Percentiles rank a stretch among this genome's conserved stretches.
Evolutionary conservation across 2,888 invertebrate genomes (phyloP).

Genomic region (Nezara viridula): DNA sequence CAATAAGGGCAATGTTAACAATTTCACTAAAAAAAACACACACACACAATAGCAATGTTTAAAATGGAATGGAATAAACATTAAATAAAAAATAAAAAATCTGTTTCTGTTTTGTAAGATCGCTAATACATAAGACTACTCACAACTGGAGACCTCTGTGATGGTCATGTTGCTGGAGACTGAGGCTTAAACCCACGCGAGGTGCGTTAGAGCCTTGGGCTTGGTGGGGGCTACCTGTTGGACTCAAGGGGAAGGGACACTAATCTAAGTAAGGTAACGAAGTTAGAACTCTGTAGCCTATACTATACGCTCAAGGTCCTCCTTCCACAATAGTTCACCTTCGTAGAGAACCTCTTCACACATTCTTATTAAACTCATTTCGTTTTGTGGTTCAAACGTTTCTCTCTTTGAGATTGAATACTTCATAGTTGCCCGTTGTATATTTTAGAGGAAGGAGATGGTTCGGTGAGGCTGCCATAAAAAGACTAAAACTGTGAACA

Average conservation of each 20-base stretch:
- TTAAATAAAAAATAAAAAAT: neutral
- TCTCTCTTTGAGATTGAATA: too few species aligned
- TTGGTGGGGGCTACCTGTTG: neutral
- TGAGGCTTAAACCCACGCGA: neutral
- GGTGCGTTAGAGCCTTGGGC: neutral
- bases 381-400: too few species aligned
- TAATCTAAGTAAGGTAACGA: neutral
- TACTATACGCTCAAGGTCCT: neutral
- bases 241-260: neutral
- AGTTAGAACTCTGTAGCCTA: neutral
- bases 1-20: too few species aligned
- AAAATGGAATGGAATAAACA: too few species aligned
- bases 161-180: conserved; percentile 19
- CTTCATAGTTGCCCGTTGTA: too few species aligned
- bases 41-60: too few species aligned
- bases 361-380: too few species aligned
- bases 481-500: too few species aligned
- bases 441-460: too few species aligned
- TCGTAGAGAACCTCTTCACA: neutral
- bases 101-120: neutral
- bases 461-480: too few species aligned
- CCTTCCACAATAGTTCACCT: neutral
- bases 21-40: too few species aligned
- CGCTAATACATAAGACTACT: neutral
- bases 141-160: neutral